Conservation (phyloP, 2,113 vertebrate species). For the Talpa occidentalis region DNA sequence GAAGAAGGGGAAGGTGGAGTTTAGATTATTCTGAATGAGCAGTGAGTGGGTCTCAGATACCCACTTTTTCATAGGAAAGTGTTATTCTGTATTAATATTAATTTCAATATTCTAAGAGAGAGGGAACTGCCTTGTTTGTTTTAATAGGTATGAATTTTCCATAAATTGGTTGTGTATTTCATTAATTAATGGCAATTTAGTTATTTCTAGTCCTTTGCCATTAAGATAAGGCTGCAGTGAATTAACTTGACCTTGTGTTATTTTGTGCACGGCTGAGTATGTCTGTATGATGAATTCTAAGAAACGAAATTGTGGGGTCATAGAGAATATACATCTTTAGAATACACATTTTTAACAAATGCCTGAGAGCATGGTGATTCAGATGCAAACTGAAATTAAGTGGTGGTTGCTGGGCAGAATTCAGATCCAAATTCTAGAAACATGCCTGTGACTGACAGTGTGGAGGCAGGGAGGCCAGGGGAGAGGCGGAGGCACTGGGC, state of each 20-base stretch:
- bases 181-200: conserved; percentile 40
- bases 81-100: background rate
- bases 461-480: no score
- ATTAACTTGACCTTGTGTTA: conserved; percentile 18
- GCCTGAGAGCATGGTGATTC: background rate
- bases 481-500: no score
- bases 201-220: background rate
- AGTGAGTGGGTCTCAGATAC: background rate
- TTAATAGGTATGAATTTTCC: conserved; percentile 43
- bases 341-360: background rate
- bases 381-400: background rate
- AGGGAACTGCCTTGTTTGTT: background rate
- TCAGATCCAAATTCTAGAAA: background rate
- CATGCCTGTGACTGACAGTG: background rate
- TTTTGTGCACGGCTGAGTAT: background rate
- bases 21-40: background rate
- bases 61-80: background rate
- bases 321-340: background rate
- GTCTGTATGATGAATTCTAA: conserved; percentile 26
- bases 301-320: background rate
- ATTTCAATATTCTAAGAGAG: conserved; percentile 14
- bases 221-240: background rate
- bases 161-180: background rate
- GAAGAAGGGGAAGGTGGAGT: background rate
- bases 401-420: background rate